A percentile compares a stretch with the other conserved stretches of the same genome.
Evolutionary conservation across 2,888 invertebrate species (phyloP).

Genomic region (Eucriotettix oculatus): DNA sequence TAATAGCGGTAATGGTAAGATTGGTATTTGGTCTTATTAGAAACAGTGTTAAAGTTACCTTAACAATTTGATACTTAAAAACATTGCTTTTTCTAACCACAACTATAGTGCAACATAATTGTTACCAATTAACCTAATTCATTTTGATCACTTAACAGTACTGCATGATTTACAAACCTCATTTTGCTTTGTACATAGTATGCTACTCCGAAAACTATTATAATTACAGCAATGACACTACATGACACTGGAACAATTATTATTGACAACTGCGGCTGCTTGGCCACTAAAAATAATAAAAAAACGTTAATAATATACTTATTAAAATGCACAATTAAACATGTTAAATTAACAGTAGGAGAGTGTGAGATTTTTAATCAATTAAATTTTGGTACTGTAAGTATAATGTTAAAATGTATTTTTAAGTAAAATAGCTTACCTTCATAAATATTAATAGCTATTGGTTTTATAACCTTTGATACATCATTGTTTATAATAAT

Average conservation of each 20-base stretch:
- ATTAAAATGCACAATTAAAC: slow-evolving; percentile 1
- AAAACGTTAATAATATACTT: not conserved
- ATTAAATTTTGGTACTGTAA: not conserved
- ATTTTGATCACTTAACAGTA: too few relatives aligned
- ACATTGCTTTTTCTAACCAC: too few relatives aligned
- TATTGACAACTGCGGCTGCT: slow-evolving; percentile 69
- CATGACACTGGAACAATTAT: slow-evolving; percentile 77
- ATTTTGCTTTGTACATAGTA: slow-evolving; percentile 70
- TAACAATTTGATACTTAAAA: too few relatives aligned
- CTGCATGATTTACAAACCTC: slow-evolving; percentile 31
- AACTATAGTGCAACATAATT: too few relatives aligned
- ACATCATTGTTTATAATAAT: slow-evolving; percentile 65
- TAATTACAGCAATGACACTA: slow-evolving; percentile 60
- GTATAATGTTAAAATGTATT: not conserved
- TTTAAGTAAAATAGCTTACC: slow-evolving; percentile 32
- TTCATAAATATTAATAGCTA: slow-evolving; percentile 69
- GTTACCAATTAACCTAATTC: too few relatives aligned
- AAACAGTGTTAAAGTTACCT: not conserved
- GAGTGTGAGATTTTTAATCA: not conserved
- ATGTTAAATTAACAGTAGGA: not conserved
- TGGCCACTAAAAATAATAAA: slow-evolving; percentile 39
- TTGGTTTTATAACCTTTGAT: slow-evolving; percentile 45
- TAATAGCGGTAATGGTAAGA: not conserved
- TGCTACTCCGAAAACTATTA: slow-evolving; percentile 74
- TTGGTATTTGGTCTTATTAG: not conserved